Evolutionary conservation across 2,113 vertebrate species (phyloP), one percentile per base, ranked within the genome.

Genomic region (Osmerus eperlanus): DNA sequence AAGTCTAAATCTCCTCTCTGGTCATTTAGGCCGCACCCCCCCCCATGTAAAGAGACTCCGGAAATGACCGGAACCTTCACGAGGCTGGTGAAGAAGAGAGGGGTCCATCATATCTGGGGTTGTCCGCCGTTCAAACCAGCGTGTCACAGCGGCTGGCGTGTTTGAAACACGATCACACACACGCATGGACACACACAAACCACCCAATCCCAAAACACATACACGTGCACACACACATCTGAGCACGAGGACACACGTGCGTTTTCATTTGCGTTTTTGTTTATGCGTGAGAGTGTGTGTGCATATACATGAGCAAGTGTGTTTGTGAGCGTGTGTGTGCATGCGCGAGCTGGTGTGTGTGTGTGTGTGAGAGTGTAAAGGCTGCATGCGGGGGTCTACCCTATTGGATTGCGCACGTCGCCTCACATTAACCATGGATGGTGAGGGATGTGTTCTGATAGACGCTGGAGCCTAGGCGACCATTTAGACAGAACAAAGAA

Each of bases 401-500:
- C 9, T 69, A 67, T 53, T 6, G 21, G n/a, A 23, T 53, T 29
- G 56, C 32, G 59, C 47, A 68, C 14, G 58, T 74, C 2, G 7
- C 60, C 13, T 74, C 68, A 18, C 19, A 66, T 78, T 51, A 77
- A 61, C 67, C 67, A 53, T 19, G 7, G 18, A 66, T 11, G 21
- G 53, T 65, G 71, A 69, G 29, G 28, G 60, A 59, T 71, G 63
- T 60, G 71, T 59, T 70, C 63, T 67, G 73, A 84, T 78, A 15
- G 63, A 53, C 28, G 16, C 7, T 19, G 21, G 11, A 15, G 51
- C 62, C 68, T 36, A 64, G 41, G 65, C 55, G 3, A 47, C 73
- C 67, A 36, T 73, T 78, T 79, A 51, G 65, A 60, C 56, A 58
- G 58, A 76, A 61, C 16, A 29, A 78, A 41, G 36, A 41, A 41